Conservation (phyloP, 2,888 invertebrate genomes). For the Hoplodrina ambigua region DNA sequence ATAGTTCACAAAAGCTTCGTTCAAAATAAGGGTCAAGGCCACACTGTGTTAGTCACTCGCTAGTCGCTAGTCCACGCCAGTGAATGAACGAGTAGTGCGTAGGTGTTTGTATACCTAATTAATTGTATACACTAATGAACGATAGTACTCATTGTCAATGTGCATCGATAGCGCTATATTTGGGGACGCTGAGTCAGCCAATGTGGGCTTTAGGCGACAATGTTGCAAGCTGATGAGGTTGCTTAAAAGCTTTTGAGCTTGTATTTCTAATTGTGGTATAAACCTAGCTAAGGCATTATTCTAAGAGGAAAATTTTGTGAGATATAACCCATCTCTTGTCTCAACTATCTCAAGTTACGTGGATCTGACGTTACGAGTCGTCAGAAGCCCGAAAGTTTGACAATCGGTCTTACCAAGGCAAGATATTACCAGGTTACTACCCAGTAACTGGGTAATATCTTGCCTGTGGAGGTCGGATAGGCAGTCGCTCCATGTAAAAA, state of each 20-base stretch:
- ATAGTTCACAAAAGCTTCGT: conserved; percentile 36
- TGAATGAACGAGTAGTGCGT: conserved; percentile 52
- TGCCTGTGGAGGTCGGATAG: too few species aligned
- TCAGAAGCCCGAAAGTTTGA: too few species aligned
- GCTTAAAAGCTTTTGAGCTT: conserved; percentile 8
- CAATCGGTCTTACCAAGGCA: too few species aligned
- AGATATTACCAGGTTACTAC: too few species aligned
- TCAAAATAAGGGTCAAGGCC: conserved; percentile 56
- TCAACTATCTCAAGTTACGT: too few species aligned
- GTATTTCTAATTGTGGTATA: conserved; percentile 5
- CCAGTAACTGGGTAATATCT: too few species aligned
- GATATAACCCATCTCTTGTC: neutral
- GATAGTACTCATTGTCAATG: conserved; percentile 58
- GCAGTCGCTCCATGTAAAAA: too few species aligned
- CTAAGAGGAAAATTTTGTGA: neutral
- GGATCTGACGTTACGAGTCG: too few species aligned
- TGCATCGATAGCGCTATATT: conserved; percentile 52
- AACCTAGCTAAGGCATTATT: neutral
- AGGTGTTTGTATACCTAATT: conserved; percentile 57
- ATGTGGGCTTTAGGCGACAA: conserved; percentile 51
- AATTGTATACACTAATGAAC: conserved; percentile 57
- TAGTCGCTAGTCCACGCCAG: conserved; percentile 26
- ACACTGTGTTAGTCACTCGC: conserved; percentile 39
- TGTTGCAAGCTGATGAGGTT: conserved; percentile 31
- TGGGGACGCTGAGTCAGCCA: conserved; percentile 44